Evolutionary conservation across 2,797 vertebrate genomes (phyloP).

Genomic region (Enteromius mattozi): DNA sequence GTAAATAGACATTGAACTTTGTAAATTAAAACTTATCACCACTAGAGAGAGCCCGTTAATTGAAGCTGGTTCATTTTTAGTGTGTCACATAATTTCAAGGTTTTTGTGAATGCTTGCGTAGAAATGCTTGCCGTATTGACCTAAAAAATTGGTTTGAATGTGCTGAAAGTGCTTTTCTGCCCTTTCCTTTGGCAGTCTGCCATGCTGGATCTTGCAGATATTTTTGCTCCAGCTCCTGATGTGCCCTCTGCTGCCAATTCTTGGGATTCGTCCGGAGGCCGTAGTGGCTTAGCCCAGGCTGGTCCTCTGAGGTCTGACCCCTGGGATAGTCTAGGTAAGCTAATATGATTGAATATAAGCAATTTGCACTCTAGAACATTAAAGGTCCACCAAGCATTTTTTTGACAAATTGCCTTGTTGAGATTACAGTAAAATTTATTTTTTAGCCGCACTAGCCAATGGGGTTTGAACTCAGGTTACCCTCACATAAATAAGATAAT

Average conservation of each 20-base stretch:
- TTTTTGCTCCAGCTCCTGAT: conserved; percentile 83
- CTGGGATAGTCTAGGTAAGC: conserved; percentile 79
- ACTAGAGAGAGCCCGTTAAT: background rate
- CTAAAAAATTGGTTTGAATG: conserved; percentile 43
- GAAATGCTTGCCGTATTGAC: conserved; percentile 20
- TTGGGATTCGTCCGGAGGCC: conserved; percentile 75
- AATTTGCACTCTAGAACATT: background rate
- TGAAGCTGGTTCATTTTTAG: background rate
- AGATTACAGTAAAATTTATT: background rate
- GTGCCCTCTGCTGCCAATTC: conserved; percentile 74
- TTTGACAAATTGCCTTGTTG: background rate
- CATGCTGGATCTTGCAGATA: conserved; percentile 91
- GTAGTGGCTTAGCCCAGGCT: conserved; percentile 60
- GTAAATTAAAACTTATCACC: no score
- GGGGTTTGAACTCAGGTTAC: background rate
- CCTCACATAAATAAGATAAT: background rate
- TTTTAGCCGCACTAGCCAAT: background rate
- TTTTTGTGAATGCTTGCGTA: background rate
- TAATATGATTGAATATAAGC: background rate
- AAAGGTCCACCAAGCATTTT: background rate
- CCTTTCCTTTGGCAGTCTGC: conserved; percentile 80
- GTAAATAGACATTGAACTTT: conserved; percentile 2
- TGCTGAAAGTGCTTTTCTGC: conserved; percentile 43
- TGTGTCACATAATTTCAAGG: background rate
- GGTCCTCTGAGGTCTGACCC: conserved; percentile 66